Evolutionary conservation across 2,888 invertebrate species (phyloP).

Genomic region (Physocephala rufipes): DNA sequence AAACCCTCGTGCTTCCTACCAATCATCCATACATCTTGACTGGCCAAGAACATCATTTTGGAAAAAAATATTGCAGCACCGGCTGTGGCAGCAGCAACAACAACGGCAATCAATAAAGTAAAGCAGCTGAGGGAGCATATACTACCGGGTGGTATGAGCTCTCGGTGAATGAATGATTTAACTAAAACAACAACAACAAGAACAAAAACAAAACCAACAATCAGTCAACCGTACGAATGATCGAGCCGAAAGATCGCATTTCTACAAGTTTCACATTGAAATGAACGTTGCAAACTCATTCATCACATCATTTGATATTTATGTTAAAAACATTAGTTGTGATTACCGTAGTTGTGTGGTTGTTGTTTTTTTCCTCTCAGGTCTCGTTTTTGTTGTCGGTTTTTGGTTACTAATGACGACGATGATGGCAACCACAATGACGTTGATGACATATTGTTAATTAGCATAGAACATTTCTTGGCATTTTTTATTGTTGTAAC

Average conservation of each 20-base stretch:
- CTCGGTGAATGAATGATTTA: too few species aligned
- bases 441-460: constrained; percentile 46
- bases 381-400: not conserved
- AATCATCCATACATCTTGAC: too few species aligned
- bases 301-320: constrained; percentile 5
- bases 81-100: too few species aligned
- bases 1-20: too few species aligned
- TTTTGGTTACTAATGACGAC: not conserved
- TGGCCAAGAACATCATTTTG: too few species aligned
- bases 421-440: not conserved
- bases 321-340: not conserved
- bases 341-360: not conserved
- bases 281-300: not conserved
- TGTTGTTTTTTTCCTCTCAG: not conserved
- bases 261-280: constrained; percentile 8
- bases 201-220: too few species aligned
- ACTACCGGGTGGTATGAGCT: too few species aligned
- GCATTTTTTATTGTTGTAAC: not conserved
- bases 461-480: constrained; percentile 43
- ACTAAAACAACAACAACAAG: too few species aligned
- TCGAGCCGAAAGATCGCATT: not conserved
- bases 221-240: too few species aligned
- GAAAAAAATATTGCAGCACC: too few species aligned
- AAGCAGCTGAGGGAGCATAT: too few species aligned
- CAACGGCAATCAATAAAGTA: too few species aligned